Evolutionary conservation across 2,113 vertebrate species (phyloP).

Genomic region (Corythaixoides concolor): DNA sequence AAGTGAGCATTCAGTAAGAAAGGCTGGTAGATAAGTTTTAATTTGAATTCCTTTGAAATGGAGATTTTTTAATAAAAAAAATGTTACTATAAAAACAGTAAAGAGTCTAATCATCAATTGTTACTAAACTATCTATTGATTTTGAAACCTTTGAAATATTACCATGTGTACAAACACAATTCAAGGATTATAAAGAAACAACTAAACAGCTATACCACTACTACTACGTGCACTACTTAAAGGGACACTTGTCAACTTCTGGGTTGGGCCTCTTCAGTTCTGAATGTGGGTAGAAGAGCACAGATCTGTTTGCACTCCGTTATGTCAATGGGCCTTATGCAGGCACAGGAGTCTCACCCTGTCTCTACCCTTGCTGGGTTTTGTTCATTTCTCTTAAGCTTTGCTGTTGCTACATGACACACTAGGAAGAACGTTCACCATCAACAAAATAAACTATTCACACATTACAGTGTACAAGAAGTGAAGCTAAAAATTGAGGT

Average conservation of each 20-base stretch:
- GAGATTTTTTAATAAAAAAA: neutral
- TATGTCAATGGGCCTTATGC: neutral
- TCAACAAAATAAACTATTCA: neutral
- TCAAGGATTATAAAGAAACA: conserved; percentile 1
- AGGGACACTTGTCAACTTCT: conserved; percentile 63
- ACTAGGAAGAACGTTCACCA: neutral
- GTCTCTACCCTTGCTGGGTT: neutral
- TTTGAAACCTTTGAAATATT: conserved; percentile 23
- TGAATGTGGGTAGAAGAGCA: neutral
- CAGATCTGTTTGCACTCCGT: neutral
- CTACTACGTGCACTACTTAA: conserved; percentile 57
- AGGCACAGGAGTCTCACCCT: neutral
- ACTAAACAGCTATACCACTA: conserved; percentile 37
- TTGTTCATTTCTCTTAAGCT: neutral
- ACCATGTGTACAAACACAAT: neutral
- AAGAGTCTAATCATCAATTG: neutral
- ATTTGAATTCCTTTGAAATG: neutral
- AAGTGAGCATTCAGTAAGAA: neutral
- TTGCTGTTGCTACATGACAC: neutral
- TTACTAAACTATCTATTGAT: neutral
- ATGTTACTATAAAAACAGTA: neutral
- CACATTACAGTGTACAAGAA: neutral
- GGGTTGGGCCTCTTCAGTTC: neutral
- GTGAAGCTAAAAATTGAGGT: neutral
- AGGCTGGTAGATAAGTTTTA: neutral